Evolutionary conservation across 2,797 vertebrate genomes (phyloP), one percentile per base, ranked within the genome.

Genomic region (Rousettus madagascariensis): DNA sequence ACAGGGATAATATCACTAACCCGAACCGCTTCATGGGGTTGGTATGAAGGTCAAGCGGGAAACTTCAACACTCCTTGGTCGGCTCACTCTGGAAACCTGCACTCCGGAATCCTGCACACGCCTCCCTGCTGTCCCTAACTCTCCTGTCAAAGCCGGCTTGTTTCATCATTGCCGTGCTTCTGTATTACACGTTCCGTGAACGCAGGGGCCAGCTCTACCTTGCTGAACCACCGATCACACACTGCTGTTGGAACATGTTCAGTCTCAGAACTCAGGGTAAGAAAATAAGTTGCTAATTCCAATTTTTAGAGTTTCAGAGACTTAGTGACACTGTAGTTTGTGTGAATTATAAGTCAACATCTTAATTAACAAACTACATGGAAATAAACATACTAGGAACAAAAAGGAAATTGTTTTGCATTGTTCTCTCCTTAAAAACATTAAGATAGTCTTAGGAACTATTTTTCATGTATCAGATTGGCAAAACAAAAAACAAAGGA

Each of bases 381-480:
- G 80, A 94, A 90, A 87, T 38, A 66, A 88, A 41, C 7, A 43
- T 12, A 68, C 9, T 5, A 28, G 33, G 24, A 30, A 59, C 19
- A 82, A 43, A 77, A 77, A 28, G 26, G 28, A 74, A 57, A 85
- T 28, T 30, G 19, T 30, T 86, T 72, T 72, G 33, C 38, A 77
- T 4, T 36, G 36, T 63, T 89, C 86, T 85, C 71, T 82, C 65
- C 65, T 88, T 38, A 55, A 82, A 84, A 87, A 94, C 28, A 92
- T 30, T 57, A 38, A 80, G 12, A 79, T 51, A 72, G 24, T 51
- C 49, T 51, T 49, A 86, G 71, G 90, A 95, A 79, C 69, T 71
- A 61, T 49, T 49, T 68, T 79, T 77, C 55, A 28, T 43, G 11
- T 19, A 72, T 38, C 28, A 57, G 85, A 80, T 6, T 57, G 61